Percentiles rank a stretch among this genome's conserved stretches.
phyloP scores from a whole-genome alignment of 2,888 invertebrate genomes.

The Drosophila eohydei region DNA sequence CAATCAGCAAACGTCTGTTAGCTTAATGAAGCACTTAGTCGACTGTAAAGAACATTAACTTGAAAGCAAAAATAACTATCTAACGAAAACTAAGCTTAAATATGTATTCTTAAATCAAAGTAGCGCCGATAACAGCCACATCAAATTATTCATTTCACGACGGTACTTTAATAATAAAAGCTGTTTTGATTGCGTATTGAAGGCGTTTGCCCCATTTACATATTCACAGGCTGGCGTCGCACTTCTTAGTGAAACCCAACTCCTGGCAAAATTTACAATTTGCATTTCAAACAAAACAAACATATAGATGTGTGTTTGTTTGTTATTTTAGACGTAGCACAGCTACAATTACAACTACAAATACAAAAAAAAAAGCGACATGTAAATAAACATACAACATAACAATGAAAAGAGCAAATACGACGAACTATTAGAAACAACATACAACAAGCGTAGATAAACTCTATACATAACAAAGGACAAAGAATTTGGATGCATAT shows the following conservation, averaged over 20 bases:
- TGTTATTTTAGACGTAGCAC: constrained; percentile 6
- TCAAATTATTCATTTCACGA: background rate
- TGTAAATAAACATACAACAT: constrained; percentile 12
- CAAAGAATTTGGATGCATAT: background rate
- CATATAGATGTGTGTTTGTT: background rate
- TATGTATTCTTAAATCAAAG: constrained; percentile 8
- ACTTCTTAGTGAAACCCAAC: constrained; percentile 7
- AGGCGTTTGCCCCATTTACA: constrained; percentile 24
- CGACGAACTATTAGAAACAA: background rate
- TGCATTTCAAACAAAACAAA: constrained; percentile 38
- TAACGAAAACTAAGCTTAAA: background rate
- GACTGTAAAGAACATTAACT: background rate
- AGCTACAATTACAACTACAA: constrained; percentile 17
- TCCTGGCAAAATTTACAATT: constrained; percentile 26
- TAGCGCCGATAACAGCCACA: background rate
- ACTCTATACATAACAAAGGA: background rate
- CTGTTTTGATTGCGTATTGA: constrained; percentile 3
- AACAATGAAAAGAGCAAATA: constrained; percentile 9
- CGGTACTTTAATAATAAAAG: background rate
- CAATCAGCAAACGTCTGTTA: background rate
- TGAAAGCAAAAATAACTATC: background rate
- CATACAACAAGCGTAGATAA: background rate
- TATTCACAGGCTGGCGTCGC: constrained; percentile 17
- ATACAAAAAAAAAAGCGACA: constrained; percentile 16
- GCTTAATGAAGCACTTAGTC: background rate